A percentile compares a stretch with the other conserved stretches of the same genome.
Evolutionary conservation across 2,888 invertebrate species (phyloP).

Genomic region (Ectemnius continuus): DNA sequence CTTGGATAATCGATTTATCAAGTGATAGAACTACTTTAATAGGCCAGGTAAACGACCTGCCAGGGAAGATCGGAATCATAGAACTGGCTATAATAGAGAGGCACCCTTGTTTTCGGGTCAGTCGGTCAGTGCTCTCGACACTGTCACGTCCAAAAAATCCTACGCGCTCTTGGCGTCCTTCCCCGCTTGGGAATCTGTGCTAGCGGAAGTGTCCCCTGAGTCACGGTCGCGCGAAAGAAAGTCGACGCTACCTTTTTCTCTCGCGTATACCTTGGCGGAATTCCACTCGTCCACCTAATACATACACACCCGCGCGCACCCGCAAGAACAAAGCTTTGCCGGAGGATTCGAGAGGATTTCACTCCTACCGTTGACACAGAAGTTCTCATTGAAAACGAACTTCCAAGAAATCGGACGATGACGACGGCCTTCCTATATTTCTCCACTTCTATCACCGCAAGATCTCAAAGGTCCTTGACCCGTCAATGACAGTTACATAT

Average conservation of each 20-base stretch:
- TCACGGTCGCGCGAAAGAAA: constrained; percentile 62
- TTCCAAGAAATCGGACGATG: background rate
- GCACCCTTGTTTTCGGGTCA: constrained; percentile 58
- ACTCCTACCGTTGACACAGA: constrained; percentile 26
- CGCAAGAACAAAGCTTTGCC: constrained; percentile 17
- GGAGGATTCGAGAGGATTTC: constrained; percentile 41
- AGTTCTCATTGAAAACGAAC: constrained; percentile 7
- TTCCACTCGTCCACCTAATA: background rate
- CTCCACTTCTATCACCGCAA: too few relatives aligned
- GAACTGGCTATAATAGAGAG: constrained; percentile 35
- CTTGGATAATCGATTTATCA: too few relatives aligned
- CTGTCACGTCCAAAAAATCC: constrained; percentile 33
- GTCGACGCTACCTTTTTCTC: constrained; percentile 53
- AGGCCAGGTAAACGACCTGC: too few relatives aligned
- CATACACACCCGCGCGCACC: constrained; percentile 21
- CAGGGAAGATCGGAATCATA: constrained; percentile 48
- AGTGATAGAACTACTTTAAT: too few relatives aligned
- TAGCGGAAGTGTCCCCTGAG: constrained; percentile 67
- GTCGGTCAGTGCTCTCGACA: constrained; percentile 55
- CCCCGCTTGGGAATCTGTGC: constrained; percentile 57
- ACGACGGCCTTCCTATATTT: too few relatives aligned
- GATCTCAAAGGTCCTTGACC: background rate
- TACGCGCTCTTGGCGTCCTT: constrained; percentile 32
- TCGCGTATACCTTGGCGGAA: constrained; percentile 18
- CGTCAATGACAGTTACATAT: background rate